Percentiles rank a stretch among this genome's conserved stretches.
These are phyloP conservation scores for Mionectes olivaceus DNA, from an alignment of 2,797 vertebrate genomes.

Conservation along the genomic window DNA sequence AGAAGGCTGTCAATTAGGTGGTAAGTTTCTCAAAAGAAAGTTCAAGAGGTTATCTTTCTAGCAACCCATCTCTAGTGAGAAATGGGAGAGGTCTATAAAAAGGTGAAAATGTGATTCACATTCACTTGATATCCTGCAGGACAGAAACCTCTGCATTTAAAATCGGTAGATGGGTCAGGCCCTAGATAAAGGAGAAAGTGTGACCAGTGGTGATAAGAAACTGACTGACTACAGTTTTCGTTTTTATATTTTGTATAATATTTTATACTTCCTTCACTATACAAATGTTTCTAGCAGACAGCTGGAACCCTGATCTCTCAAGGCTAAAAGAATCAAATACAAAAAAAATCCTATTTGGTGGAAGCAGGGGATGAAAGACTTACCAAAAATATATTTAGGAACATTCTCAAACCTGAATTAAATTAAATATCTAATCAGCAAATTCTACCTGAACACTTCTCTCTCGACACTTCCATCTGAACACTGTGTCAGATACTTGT, in stretches of 20 bases:
- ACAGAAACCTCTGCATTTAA: neutral
- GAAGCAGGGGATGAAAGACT: neutral
- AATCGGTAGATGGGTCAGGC: accelerated
- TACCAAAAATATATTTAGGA: neutral
- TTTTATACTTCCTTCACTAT: neutral
- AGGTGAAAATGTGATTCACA: neutral
- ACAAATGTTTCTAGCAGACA: neutral
- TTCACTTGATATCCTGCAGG: neutral
- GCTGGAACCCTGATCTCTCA: neutral
- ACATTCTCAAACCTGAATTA: neutral
- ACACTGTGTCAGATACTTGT: neutral
- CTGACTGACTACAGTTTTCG: neutral
- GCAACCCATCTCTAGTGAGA: neutral
- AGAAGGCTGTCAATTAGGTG: neutral
- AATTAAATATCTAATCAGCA: neutral
- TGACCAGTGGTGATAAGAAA: neutral
- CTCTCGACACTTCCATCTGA: neutral
- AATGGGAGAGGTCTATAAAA: neutral
- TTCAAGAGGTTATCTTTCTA: neutral
- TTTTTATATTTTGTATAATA: neutral
- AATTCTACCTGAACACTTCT: neutral
- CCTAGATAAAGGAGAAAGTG: neutral
- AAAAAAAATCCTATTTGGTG: neutral
- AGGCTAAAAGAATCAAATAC: neutral
- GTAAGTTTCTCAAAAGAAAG: neutral